A percentile compares a stretch with the other conserved stretches of the same genome.
Conservation (phyloP, 2,113 vertebrate species). For the Gnathonemus echidnorhynchus region DNA sequence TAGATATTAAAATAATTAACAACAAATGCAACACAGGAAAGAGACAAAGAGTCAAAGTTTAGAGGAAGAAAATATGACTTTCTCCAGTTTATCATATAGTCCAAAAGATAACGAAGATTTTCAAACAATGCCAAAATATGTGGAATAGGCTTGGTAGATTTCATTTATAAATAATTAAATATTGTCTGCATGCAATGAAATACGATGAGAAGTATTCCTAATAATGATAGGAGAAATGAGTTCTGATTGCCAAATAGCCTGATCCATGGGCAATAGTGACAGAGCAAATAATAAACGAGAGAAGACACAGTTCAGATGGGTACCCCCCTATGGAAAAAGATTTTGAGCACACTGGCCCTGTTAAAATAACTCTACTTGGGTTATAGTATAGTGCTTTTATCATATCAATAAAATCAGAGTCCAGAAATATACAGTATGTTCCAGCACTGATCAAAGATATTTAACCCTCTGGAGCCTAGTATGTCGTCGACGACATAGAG, state of each 20-base stretch:
- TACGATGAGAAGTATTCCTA: too few species aligned
- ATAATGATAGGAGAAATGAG: too few species aligned
- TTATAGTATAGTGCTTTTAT: too few species aligned
- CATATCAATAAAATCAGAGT: too few species aligned
- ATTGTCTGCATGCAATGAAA: too few species aligned
- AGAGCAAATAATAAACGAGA: background rate
- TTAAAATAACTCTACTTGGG: background rate
- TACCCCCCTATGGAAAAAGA: background rate
- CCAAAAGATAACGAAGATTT: background rate
- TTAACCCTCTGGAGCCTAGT: too few species aligned
- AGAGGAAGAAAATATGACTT: background rate
- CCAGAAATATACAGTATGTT: too few species aligned
- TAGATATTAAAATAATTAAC: background rate
- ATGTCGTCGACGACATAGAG: too few species aligned
- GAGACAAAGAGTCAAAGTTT: background rate
- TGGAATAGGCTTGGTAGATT: too few species aligned
- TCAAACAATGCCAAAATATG: background rate
- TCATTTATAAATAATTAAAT: too few species aligned
- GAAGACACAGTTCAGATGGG: background rate
- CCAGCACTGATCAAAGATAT: too few species aligned
- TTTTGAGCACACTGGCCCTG: background rate
- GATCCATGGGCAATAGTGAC: background rate
- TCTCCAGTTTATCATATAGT: background rate
- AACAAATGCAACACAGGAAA: background rate
- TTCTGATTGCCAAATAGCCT: too few species aligned